phyloP scores from a whole-genome alignment of 2,797 vertebrate species.

The Acomys russatus region DNA sequence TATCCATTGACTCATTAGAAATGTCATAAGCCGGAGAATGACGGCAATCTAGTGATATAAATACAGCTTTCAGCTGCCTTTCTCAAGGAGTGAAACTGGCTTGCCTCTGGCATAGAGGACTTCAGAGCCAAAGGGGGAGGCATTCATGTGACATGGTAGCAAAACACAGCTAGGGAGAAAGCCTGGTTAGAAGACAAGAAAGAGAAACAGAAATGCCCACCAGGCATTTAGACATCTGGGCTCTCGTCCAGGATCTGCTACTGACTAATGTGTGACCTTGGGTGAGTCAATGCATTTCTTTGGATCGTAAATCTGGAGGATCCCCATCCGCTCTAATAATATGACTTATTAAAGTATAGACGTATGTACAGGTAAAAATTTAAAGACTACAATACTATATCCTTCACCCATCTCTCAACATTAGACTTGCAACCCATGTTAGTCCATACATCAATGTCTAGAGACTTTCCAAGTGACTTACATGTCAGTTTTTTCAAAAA shows the following conservation, averaged over 20 bases:
- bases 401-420: not conserved
- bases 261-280: slow-evolving; percentile 37
- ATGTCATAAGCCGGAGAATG: slow-evolving; percentile 58
- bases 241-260: not conserved
- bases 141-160: not conserved
- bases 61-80: slow-evolving; percentile 1
- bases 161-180: slow-evolving; percentile 30
- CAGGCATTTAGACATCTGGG: not conserved
- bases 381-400: not conserved
- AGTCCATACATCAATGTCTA: slow-evolving; percentile 15
- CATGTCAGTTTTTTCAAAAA: slow-evolving; percentile 40
- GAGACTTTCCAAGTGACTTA: not conserved
- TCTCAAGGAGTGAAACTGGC: not conserved
- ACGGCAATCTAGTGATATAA: slow-evolving; percentile 11
- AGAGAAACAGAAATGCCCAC: not conserved
- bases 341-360: slow-evolving; percentile 6
- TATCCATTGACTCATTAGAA: slow-evolving; percentile 65
- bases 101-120: not conserved
- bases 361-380: not conserved
- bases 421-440: not conserved
- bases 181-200: not conserved
- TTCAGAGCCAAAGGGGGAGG: slow-evolving; percentile 49
- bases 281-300: slow-evolving; percentile 53
- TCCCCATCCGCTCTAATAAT: not conserved
- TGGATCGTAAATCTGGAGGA: not conserved